Conservation (phyloP, 1,140 invertebrate genomes). For the Diorhabda carinulata region DNA sequence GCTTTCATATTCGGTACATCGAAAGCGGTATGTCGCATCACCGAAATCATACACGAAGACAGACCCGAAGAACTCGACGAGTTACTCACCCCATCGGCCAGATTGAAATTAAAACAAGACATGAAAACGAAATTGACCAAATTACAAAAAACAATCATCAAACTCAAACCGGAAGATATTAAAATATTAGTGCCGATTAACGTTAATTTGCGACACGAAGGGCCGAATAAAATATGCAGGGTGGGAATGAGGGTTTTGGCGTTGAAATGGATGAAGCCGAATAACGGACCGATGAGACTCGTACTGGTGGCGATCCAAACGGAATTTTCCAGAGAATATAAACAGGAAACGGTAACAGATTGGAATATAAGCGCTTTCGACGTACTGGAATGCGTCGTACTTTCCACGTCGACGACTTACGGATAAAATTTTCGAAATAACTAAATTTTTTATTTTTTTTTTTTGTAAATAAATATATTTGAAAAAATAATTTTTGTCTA, state of each 20-base stretch:
- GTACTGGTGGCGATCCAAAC: constrained; percentile 43
- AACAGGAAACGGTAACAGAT: constrained; percentile 30
- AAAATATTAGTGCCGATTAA: constrained; percentile 44
- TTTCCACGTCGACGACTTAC: constrained; percentile 16
- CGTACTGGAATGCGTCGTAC: constrained; percentile 41
- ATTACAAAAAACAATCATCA: constrained; percentile 38
- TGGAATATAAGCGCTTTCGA: constrained; percentile 44
- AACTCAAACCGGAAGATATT: constrained; percentile 40
- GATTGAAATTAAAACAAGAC: constrained; percentile 33
- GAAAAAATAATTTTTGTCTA: too few relatives aligned
- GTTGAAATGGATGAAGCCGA: constrained; percentile 40
- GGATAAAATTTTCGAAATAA: not conserved
- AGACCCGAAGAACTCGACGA: constrained; percentile 34
- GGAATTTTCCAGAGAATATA: constrained; percentile 43
- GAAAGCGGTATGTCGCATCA: constrained; percentile 43
- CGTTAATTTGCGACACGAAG: constrained; percentile 32
- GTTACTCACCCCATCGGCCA: constrained; percentile 34
- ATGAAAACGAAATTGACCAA: constrained; percentile 34
- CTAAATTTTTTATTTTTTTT: not conserved
- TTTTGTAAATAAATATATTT: not conserved
- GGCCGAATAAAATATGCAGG: constrained; percentile 31
- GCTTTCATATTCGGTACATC: constrained; percentile 44
- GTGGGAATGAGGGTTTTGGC: constrained; percentile 35
- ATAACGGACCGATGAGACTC: constrained; percentile 31
- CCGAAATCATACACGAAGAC: constrained; percentile 41